phyloP scores from a whole-genome alignment of 2,113 vertebrate genomes.

The Poecile atricapillus region DNA sequence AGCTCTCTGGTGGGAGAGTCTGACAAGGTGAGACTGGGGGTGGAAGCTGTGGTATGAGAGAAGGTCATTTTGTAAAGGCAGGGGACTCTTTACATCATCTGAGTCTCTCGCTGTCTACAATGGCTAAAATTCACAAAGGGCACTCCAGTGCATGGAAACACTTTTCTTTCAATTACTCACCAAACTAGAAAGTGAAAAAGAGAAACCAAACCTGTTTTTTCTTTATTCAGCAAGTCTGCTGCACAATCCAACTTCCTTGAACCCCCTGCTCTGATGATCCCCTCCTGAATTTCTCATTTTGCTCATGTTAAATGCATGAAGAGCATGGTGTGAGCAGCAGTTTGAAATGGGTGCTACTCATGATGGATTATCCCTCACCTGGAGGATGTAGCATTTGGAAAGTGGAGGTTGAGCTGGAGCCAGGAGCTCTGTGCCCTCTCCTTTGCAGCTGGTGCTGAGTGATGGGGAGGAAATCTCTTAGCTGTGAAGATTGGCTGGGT shows the following conservation, averaged over 20 bases:
- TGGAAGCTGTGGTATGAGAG: neutral
- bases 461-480: slow-evolving; percentile 14
- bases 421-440: neutral
- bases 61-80: neutral
- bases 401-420: neutral
- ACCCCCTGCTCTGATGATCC: neutral
- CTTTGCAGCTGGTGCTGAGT: neutral
- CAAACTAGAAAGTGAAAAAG: slow-evolving; percentile 16
- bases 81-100: neutral
- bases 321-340: neutral
- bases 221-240: neutral
- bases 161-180: neutral
- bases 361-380: neutral
- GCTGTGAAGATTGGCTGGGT: neutral
- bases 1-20: neutral
- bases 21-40: neutral
- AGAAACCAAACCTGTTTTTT: neutral
- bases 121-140: neutral
- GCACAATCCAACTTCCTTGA: neutral
- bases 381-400: neutral
- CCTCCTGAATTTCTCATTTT: neutral
- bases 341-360: neutral
- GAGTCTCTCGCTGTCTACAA: neutral
- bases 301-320: neutral
- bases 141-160: neutral